These are phyloP conservation scores for Steinernema hermaphroditum DNA, from an alignment of 2,888 invertebrate genomes.

Conservation along the genomic window DNA sequence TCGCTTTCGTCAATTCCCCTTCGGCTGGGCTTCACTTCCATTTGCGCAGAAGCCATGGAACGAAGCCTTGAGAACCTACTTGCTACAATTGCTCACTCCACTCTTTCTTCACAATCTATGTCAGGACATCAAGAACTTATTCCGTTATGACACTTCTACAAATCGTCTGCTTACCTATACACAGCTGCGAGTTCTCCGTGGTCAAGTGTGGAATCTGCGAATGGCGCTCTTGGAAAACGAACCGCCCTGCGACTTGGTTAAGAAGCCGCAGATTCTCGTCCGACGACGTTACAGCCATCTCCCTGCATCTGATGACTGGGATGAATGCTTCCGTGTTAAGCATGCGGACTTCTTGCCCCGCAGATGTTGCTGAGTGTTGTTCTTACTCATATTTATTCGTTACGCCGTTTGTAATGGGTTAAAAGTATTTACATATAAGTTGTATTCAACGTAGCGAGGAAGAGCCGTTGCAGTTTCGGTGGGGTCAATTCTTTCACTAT, in stretches of 20 bases:
- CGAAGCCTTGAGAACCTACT: constrained; percentile 41
- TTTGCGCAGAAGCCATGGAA: constrained; percentile 56
- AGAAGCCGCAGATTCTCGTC: constrained; percentile 49
- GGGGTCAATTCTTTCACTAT: no score
- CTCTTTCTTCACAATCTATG: constrained; percentile 53
- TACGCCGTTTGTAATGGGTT: no score
- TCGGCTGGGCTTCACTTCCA: constrained; percentile 55
- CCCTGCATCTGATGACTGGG: constrained; percentile 4
- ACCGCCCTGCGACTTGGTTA: constrained; percentile 52
- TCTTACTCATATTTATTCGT: no score
- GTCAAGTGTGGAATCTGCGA: constrained; percentile 55
- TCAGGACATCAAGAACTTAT: constrained; percentile 72
- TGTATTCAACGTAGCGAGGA: no score
- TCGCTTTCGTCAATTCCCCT: constrained; percentile 57
- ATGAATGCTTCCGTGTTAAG: neutral
- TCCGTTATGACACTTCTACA: constrained; percentile 68
- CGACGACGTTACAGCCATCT: constrained; percentile 39
- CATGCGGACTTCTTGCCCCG: neutral
- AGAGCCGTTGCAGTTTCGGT: no score
- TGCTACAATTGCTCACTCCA: constrained; percentile 52
- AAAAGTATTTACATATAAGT: no score
- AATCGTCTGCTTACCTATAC: constrained; percentile 50
- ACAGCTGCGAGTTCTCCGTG: constrained; percentile 58
- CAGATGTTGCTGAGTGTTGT: constrained; percentile 7
- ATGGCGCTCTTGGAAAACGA: constrained; percentile 47